Percentiles rank a stretch among this genome's conserved stretches.
phyloP scores from a whole-genome alignment of 2,113 vertebrate species.

The Casuarius casuarius region DNA sequence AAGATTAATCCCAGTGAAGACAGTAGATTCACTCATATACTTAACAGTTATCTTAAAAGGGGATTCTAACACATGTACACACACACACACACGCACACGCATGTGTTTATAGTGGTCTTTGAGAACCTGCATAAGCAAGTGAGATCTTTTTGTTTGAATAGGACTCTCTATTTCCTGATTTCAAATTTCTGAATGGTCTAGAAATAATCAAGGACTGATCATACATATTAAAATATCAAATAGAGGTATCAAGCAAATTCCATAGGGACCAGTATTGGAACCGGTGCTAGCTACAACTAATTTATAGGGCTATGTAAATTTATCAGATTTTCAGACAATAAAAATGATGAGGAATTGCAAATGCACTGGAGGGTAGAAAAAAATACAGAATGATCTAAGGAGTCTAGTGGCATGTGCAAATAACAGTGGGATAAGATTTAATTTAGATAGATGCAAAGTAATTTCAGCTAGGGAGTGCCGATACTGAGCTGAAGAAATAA shows the following conservation, averaged over 20 bases:
- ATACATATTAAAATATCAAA: neutral
- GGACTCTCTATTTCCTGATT: neutral
- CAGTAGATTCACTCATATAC: neutral
- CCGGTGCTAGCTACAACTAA: neutral
- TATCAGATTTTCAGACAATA: slow-evolving; percentile 52
- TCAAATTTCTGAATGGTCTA: neutral
- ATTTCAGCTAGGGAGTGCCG: slow-evolving; percentile 54
- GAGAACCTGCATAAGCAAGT: neutral
- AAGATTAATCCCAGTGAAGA: neutral
- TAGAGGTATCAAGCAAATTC: neutral
- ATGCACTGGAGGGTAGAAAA: neutral
- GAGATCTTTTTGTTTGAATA: neutral
- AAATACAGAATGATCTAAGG: slow-evolving; percentile 23
- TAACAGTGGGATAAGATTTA: slow-evolving; percentile 68
- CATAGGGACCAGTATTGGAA: neutral
- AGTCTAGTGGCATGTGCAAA: slow-evolving; percentile 54
- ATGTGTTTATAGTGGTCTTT: neutral
- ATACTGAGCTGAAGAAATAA: slow-evolving; percentile 50
- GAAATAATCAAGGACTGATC: neutral
- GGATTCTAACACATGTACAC: neutral
- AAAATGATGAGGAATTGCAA: slow-evolving; percentile 39
- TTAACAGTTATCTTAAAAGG: neutral
- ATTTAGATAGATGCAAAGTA: slow-evolving; percentile 71
- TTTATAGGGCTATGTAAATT: slow-evolving; percentile 23
- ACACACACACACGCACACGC: rapidly evolving